Evolutionary conservation across 2,797 vertebrate genomes (phyloP).

Genomic region (Mormyrus proboscirostris): DNA sequence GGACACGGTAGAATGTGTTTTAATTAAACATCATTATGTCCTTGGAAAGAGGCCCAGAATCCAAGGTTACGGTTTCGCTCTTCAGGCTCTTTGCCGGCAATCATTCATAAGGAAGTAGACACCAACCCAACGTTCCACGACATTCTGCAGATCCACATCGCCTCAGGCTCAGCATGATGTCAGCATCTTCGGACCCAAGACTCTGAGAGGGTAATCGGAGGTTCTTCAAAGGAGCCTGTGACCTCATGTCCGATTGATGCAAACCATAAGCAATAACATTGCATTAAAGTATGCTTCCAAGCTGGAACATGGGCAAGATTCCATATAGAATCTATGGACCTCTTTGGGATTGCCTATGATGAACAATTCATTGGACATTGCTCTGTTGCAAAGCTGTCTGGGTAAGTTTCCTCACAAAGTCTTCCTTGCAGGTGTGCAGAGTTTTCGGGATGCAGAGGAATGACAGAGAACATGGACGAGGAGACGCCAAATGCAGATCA

Average conservation of each 20-base stretch:
- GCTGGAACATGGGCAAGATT: not conserved
- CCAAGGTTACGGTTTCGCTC: conserved; percentile 26
- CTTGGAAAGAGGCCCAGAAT: conserved; percentile 32
- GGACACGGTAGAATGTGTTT: conserved; percentile 19
- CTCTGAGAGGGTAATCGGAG: not conserved
- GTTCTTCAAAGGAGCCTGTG: not conserved
- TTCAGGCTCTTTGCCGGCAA: conserved; percentile 4
- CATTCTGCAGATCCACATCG: not conserved
- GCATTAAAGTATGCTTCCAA: not conserved
- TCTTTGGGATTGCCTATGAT: not conserved
- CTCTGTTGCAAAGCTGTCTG: not conserved
- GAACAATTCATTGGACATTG: not conserved
- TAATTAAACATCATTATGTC: conserved; percentile 41
- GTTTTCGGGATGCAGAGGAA: not conserved
- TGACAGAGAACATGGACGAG: not conserved
- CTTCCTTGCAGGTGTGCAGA: not conserved
- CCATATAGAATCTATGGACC: not conserved
- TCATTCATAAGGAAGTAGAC: not conserved
- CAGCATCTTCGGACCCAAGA: not conserved
- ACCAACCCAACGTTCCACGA: not conserved
- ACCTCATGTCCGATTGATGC: not conserved
- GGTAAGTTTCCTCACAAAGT: not conserved
- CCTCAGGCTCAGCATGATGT: not conserved
- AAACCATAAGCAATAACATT: not conserved
- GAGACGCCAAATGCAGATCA: not conserved